phyloP scores from a whole-genome alignment of 2,113 vertebrate species.

The Dromas ardeola region DNA sequence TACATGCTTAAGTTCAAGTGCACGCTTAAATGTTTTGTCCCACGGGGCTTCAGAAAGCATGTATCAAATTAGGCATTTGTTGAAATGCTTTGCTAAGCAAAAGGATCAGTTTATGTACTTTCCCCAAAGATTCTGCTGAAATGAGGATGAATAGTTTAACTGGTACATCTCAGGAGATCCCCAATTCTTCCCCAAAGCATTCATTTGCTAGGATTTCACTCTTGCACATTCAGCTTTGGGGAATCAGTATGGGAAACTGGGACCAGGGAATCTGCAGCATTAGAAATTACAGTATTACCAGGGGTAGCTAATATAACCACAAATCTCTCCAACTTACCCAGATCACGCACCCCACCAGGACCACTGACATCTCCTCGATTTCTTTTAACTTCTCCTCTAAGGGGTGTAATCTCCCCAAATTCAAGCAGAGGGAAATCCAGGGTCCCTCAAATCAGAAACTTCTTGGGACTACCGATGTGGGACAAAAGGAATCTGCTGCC shows the following conservation, averaged over 20 bases:
- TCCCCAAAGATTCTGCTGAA: conserved; percentile 11
- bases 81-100: conserved; percentile 40
- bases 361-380: neutral
- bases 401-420: neutral
- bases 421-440: neutral
- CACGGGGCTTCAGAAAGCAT: neutral
- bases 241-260: neutral
- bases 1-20: neutral
- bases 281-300: neutral
- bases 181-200: neutral
- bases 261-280: neutral
- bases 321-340: neutral
- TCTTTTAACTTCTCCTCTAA: neutral
- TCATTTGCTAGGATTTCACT: neutral
- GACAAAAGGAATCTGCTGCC: neutral
- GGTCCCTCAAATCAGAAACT: neutral
- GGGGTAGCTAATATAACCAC: neutral
- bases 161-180: neutral
- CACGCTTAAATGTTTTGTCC: neutral
- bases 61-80: neutral
- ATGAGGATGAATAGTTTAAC: neutral
- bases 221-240: neutral
- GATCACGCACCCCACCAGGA: neutral
- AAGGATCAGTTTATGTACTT: neutral
- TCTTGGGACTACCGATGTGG: neutral